These are phyloP conservation scores for Scelioninae gen. 1 DNA, from an alignment of 2,888 invertebrate species.

Conservation along the genomic window DNA sequence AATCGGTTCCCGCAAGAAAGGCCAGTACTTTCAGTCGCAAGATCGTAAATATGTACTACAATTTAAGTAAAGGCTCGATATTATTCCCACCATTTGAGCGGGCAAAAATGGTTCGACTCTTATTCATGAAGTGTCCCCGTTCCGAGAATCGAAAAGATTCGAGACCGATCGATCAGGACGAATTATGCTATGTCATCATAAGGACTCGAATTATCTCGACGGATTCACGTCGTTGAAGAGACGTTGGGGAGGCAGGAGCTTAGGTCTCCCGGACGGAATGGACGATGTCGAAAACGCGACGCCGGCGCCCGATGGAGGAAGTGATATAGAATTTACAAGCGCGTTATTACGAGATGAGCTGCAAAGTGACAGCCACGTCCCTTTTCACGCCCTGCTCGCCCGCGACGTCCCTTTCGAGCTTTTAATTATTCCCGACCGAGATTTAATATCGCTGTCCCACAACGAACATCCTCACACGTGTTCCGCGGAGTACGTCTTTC, in stretches of 20 bases:
- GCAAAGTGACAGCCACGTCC: conserved; percentile 71
- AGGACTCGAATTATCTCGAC: conserved; percentile 57
- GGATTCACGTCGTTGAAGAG: conserved; percentile 32
- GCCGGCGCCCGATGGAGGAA: conserved; percentile 30
- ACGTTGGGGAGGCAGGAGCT: conserved; percentile 16
- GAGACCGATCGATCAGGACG: conserved; percentile 51
- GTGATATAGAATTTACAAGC: conserved; percentile 75
- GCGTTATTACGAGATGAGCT: conserved; percentile 75
- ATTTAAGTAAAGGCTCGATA: conserved; percentile 35
- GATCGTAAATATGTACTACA: conserved; percentile 24
- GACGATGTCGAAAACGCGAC: conserved; percentile 65
- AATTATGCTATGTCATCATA: conserved; percentile 50
- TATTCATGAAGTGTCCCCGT: conserved; percentile 60
- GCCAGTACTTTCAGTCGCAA: neutral
- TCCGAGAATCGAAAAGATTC: conserved; percentile 41
- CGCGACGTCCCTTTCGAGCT: conserved; percentile 68
- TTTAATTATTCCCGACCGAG: conserved; percentile 79
- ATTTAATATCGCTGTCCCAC: conserved; percentile 78
- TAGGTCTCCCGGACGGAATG: conserved; percentile 43
- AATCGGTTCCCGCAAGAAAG: no score
- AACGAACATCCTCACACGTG: conserved; percentile 77
- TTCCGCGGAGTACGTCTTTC: conserved; percentile 74
- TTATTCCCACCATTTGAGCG: conserved; percentile 28
- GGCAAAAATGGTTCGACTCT: conserved; percentile 43
- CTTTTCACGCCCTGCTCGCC: conserved; percentile 51